Conservation (phyloP, 1,140 invertebrate species). For the Drosophila subpulchrella region DNA sequence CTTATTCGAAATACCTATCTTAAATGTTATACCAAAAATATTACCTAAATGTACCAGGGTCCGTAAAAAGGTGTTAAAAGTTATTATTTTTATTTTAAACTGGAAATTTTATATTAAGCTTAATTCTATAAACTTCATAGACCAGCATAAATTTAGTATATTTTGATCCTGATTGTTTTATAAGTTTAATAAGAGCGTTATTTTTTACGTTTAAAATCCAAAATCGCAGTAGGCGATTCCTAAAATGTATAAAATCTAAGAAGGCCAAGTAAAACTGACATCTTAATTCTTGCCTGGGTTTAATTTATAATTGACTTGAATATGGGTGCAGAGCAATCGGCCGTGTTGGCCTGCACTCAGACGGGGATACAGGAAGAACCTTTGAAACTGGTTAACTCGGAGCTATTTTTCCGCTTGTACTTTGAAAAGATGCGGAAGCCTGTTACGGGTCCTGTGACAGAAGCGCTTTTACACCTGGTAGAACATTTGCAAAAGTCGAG, state of each 20-base stretch:
- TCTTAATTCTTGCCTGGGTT: neutral
- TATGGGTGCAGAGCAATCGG: slow-evolving; percentile 71
- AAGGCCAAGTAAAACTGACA: neutral
- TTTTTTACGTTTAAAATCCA: too few species aligned
- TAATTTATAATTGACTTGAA: slow-evolving; percentile 1
- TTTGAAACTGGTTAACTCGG: slow-evolving; percentile 27
- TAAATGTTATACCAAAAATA: too few species aligned
- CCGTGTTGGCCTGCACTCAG: slow-evolving; percentile 57
- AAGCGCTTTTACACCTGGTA: slow-evolving; percentile 54
- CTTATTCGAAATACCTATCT: too few species aligned
- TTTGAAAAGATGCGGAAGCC: slow-evolving; percentile 54
- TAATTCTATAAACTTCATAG: too few species aligned
- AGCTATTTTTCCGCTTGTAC: slow-evolving; percentile 49
- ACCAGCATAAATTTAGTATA: too few species aligned
- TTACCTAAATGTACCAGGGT: too few species aligned
- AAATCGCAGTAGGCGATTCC: too few species aligned
- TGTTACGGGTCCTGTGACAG: slow-evolving; percentile 54
- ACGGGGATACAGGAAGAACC: slow-evolving; percentile 41
- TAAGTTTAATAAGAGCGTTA: too few species aligned
- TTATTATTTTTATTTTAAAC: too few species aligned
- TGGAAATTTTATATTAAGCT: too few species aligned
- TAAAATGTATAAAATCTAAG: neutral
- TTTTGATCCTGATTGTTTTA: too few species aligned
- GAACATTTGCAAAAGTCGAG: neutral
- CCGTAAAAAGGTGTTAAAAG: too few species aligned